phyloP scores from a whole-genome alignment of 2,797 vertebrate genomes.

The Anisognathus igniventris region DNA sequence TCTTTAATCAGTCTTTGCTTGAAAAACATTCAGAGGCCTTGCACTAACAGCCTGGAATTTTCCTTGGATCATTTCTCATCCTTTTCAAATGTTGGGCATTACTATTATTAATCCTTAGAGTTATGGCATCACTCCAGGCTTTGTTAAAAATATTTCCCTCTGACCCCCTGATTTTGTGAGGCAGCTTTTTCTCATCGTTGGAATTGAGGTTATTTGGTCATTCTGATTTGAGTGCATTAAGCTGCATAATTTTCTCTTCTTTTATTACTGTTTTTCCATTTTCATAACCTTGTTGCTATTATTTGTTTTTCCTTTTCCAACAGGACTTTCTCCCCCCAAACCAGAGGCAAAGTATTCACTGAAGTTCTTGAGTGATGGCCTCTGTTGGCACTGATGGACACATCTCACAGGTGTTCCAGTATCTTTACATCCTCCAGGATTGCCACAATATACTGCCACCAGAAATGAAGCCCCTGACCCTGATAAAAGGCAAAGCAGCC shows the following conservation, averaged over 20 bases:
- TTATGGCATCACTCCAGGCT: neutral
- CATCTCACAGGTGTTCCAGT: neutral
- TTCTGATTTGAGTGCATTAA: conserved; percentile 2
- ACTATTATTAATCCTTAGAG: conserved; percentile 16
- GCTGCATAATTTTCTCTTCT: neutral
- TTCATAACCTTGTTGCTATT: neutral
- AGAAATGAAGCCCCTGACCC: neutral
- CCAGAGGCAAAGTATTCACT: neutral
- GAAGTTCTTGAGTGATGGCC: neutral
- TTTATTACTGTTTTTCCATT: neutral
- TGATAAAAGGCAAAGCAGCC: neutral
- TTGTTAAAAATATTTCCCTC: conserved; percentile 23
- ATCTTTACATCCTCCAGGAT: neutral
- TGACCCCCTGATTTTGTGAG: neutral
- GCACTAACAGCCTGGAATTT: conserved; percentile 44
- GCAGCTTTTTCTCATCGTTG: neutral
- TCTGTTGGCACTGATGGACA: neutral
- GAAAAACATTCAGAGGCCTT: conserved; percentile 29
- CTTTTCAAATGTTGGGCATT: neutral
- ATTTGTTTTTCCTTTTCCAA: neutral
- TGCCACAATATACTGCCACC: neutral
- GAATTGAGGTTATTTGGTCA: neutral
- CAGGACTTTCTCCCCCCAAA: neutral
- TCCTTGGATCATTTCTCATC: conserved; percentile 17
- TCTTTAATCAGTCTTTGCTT: conserved; percentile 44